Conservation (phyloP, 2,113 vertebrate genomes). For the Leptosomus discolor region DNA sequence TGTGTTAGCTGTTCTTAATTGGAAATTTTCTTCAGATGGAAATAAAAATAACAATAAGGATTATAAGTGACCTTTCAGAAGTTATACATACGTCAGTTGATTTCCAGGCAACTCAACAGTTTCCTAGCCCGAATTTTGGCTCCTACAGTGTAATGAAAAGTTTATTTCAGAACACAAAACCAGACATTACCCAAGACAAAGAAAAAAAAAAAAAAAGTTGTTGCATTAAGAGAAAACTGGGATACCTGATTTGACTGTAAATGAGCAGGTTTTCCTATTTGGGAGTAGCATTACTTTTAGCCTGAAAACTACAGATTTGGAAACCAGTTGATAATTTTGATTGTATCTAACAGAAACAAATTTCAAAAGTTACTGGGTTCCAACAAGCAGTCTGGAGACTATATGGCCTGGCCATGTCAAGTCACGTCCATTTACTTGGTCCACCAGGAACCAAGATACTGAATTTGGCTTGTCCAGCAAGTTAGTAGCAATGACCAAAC, state of each 20-base stretch:
- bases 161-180: neutral
- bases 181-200: neutral
- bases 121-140: neutral
- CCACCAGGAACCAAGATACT: fast-evolving
- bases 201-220: neutral
- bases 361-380: neutral
- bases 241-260: neutral
- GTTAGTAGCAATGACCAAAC: neutral
- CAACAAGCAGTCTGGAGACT: neutral
- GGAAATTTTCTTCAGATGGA: neutral
- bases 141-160: neutral
- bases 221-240: neutral
- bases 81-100: neutral
- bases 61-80: neutral
- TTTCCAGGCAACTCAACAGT: neutral
- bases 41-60: neutral
- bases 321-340: neutral
- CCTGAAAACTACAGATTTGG: neutral
- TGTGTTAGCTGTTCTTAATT: neutral
- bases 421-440: neutral
- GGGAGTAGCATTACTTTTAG: neutral
- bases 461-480: neutral
- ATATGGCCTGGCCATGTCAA: neutral
- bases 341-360: neutral
- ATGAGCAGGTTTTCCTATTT: neutral